Base-by-base conservation (phyloP, 2,888 invertebrate species). In the Steromphala cineraria region DNA sequence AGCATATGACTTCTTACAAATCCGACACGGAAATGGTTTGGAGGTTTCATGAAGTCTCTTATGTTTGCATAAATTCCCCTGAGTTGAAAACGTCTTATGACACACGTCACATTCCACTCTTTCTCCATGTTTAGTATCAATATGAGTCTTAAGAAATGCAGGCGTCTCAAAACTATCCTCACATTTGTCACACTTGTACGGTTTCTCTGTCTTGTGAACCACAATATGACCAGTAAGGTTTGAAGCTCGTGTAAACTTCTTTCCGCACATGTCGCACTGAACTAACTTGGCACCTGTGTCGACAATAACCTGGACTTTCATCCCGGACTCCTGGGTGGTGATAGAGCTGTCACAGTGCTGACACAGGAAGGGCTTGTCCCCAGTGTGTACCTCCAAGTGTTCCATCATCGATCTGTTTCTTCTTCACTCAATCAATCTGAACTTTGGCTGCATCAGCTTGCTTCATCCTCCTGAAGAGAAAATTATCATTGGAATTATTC, bases 1-100 rank as follows among this genome's bases (percentile, higher is more conserved):
- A 8, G 53, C 17, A 24, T 78, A 81, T 19, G 78, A 71, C 36
- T 79, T 81, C 28, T 31, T 36, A 53, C 75, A 81, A 53, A 81
- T 52, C 40, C 55, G 28, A 53, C 75, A 81, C 36, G 46, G 40
- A 71, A 36, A 56, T 10, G 78, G 75, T 21, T 75, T 79, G 3
- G 56, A 53, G 10, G 53, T 53, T 0, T 36, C 15, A 75, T 81
- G 81, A 3, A 71, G 79, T 56, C 79, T 75, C 28, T 28, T 53
- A 31, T 81, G 79, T 15, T 53, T 53, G 46, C 52, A 40, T 7
- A 81, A 46, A 28, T 79, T 55, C 4, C 76, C 71, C 2, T 28
- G 28, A 17, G 76, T 46, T n/a, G 53, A 55, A 40, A 80, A 80
- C 8, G 17, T 17, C 19, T 71, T 80, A 21, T 24, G 21, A 55